A percentile compares a stretch with the other conserved stretches of the same genome.
These are phyloP conservation scores for Falco berigora DNA, from an alignment of 2,797 vertebrate species.

Conservation along the genomic window DNA sequence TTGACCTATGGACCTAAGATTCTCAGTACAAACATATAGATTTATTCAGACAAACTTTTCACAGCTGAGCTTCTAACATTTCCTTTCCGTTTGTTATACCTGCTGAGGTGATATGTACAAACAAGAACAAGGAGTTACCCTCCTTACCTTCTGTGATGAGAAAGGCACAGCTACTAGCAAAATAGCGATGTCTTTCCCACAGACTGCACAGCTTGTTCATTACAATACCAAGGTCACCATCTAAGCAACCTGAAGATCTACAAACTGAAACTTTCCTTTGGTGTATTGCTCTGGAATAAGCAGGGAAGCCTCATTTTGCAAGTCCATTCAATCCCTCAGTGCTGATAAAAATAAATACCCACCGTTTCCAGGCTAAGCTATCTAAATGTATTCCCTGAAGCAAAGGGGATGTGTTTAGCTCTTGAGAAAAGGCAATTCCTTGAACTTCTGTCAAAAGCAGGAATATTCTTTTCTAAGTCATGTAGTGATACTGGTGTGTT, in stretches of 20 bases:
- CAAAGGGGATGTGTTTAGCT: not conserved
- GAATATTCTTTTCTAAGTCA: not conserved
- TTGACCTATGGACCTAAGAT: not conserved
- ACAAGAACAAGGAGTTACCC: not conserved
- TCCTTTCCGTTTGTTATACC: not conserved
- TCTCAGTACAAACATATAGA: not conserved
- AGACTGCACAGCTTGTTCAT: not conserved
- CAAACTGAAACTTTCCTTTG: not conserved
- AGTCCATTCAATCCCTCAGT: not conserved
- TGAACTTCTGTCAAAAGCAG: not conserved
- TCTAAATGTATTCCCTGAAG: not conserved
- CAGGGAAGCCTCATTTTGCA: not conserved
- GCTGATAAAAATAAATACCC: not conserved
- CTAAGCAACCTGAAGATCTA: not conserved
- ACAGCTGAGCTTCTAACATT: not conserved
- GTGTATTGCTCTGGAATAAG: not conserved
- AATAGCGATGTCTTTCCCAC: not conserved
- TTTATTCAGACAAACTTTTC: not conserved
- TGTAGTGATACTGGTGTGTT: not conserved
- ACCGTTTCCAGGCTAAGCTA: not conserved
- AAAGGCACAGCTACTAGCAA: not conserved
- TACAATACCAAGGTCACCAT: not conserved
- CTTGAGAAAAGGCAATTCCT: not conserved
- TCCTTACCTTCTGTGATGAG: not conserved
- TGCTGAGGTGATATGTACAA: not conserved